Evolutionary conservation across 1,140 invertebrate species (phyloP).

Genomic region (Spodoptera litura): DNA sequence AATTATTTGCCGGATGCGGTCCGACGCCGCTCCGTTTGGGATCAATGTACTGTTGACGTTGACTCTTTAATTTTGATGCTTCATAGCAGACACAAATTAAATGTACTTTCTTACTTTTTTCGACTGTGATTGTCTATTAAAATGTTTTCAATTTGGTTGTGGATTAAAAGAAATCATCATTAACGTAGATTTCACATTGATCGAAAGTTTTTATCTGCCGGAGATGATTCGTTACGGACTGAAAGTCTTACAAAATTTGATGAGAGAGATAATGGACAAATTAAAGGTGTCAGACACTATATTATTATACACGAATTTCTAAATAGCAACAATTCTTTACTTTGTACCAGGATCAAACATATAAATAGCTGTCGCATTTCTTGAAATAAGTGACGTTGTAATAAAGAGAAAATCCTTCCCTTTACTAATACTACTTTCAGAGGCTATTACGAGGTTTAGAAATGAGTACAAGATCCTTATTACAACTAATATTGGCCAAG

Average conservation of each 20-base stretch:
- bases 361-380: neutral
- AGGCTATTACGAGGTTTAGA: neutral
- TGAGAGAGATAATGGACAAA: too few relatives aligned
- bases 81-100: constrained; percentile 48
- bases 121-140: constrained; percentile 9
- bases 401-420: neutral
- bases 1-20: constrained; percentile 77
- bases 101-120: constrained; percentile 37
- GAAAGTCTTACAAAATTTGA: too few relatives aligned
- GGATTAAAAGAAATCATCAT: neutral
- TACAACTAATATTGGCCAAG: constrained; percentile 1
- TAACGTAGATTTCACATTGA: neutral
- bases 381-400: neutral
- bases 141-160: neutral
- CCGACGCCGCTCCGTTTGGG: constrained; percentile 61
- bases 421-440: neutral
- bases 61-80: constrained; percentile 51
- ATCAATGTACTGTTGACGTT: constrained; percentile 65
- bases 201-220: neutral
- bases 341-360: neutral
- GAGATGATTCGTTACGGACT: too few relatives aligned
- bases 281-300: too few relatives aligned
- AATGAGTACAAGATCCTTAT: constrained; percentile 16
- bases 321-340: too few relatives aligned
- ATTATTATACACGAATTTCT: too few relatives aligned